Percentiles rank a stretch among this genome's conserved stretches.
Conservation (phyloP, 2,797 vertebrate species). For the Manis pentadactyla region DNA sequence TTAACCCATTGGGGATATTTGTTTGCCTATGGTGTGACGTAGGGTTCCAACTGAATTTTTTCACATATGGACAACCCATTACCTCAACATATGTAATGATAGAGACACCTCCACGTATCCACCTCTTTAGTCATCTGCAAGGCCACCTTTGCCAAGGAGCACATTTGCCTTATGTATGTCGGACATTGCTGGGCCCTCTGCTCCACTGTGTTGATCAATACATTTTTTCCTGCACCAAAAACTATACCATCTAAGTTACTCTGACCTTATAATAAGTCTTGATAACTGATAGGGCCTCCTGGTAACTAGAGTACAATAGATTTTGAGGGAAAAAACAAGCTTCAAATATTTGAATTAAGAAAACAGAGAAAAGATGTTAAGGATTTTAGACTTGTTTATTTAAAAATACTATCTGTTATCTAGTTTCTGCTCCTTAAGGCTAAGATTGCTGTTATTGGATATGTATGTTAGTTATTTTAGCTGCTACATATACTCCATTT, state of each 20-base stretch:
- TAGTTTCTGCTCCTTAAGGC: not conserved
- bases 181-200: not conserved
- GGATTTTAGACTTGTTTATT: not conserved
- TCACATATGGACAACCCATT: not conserved
- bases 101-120: not conserved
- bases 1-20: not conserved
- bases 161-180: not conserved
- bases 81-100: not conserved
- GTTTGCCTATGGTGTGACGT: not conserved
- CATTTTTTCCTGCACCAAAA: not conserved
- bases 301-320: not conserved
- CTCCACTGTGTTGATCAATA: not conserved
- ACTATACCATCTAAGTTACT: not conserved
- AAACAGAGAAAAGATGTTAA: not conserved
- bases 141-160: not conserved
- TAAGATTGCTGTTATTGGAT: not conserved
- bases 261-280: not conserved
- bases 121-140: not conserved
- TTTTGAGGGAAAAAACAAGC: not conserved
- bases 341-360: not conserved
- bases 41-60: not conserved
- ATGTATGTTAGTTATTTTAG: not conserved
- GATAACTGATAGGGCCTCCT: not conserved
- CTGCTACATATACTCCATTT: not conserved
- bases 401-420: not conserved